Base-by-base conservation (phyloP, 1,140 invertebrate species). In the Orchesella cincta region DNA sequence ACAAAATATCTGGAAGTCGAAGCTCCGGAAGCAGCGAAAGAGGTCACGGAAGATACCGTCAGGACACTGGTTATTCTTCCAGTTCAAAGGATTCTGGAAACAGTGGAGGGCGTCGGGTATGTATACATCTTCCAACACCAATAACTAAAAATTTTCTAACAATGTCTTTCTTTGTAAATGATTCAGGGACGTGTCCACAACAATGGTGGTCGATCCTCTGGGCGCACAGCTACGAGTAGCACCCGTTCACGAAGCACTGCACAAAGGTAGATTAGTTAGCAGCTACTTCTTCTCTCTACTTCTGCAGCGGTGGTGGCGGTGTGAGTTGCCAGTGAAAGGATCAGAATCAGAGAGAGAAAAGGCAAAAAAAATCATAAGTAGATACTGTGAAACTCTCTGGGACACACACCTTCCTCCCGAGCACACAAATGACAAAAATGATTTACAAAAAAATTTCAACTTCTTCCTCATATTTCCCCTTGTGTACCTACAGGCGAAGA, bases 61-160 rank as follows among this genome's bases (percentile, higher is more conserved):
- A 82, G 64, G 81, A 82, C 62, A 82, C 81, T 0, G 81, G 81
- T 14, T 82, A 82, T 54, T 82, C 81, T 12, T 82, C 81, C 1
- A 80, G 79, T 29, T 82, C 81, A 1, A 82, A 78, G 62, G 81
- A 82, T 23, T 82, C 81, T 16, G 79, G 52, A 8, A 80, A 80
- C 28, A 78, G 80, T 51, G 64, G 73, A 28, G 62, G 62, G 1
- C 70, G 78, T 64, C 75, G 77, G 67, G 80, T 81, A 62, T 23
- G 39, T 51, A 29, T 14, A 71, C 18, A n/a, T n/a, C n/a, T n/a
- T n/a, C 5, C 18, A 8, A 18, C 57, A 29, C 57, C 5, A n/a
- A 8, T 8, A 23, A 64, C 57, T 12, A 64, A 23, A 64, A 64
- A 64, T 64, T 12, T 64, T 64, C n/a, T n/a, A 51, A 12, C 12